Conservation (phyloP, 2,888 invertebrate species). For the Sialis lutaria region DNA sequence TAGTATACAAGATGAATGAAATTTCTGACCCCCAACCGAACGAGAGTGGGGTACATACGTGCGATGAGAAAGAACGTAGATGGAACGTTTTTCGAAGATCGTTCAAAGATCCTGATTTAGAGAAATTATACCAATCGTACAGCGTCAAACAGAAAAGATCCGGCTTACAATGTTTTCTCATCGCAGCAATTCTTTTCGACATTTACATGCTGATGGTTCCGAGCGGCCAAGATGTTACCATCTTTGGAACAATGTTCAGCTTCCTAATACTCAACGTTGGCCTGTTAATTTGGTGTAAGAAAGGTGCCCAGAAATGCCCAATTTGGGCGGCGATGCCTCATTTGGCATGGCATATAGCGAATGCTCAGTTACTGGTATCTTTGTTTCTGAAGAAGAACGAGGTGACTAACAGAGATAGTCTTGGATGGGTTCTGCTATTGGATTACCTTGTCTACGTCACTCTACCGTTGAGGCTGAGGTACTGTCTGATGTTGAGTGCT, state of each 20-base stretch:
- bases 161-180: slow-evolving; percentile 49
- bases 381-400: slow-evolving; percentile 40
- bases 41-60: slow-evolving; percentile 14
- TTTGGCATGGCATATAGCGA: slow-evolving; percentile 43
- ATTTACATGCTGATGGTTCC: slow-evolving; percentile 39
- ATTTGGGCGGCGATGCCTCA: slow-evolving; percentile 42
- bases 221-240: slow-evolving; percentile 26
- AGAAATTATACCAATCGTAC: slow-evolving; percentile 53
- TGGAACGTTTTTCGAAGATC: slow-evolving; percentile 26
- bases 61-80: slow-evolving; percentile 23
- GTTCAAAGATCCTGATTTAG: slow-evolving; percentile 43
- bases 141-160: slow-evolving; percentile 52
- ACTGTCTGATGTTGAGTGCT: slow-evolving; percentile 39
- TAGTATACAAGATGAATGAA: too few species aligned
- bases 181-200: slow-evolving; percentile 47
- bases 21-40: background rate
- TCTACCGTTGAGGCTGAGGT: slow-evolving; percentile 46
- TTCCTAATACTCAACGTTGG: slow-evolving; percentile 23
- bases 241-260: slow-evolving; percentile 20
- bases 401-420: slow-evolving; percentile 41
- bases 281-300: slow-evolving; percentile 23
- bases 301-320: slow-evolving; percentile 15
- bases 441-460: slow-evolving; percentile 59
- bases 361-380: slow-evolving; percentile 39
- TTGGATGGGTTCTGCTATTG: slow-evolving; percentile 55